Evolutionary conservation across 2,113 vertebrate genomes (phyloP), one percentile per base, ranked within the genome.

Genomic region (Gnathonemus echidnorhynchus): DNA sequence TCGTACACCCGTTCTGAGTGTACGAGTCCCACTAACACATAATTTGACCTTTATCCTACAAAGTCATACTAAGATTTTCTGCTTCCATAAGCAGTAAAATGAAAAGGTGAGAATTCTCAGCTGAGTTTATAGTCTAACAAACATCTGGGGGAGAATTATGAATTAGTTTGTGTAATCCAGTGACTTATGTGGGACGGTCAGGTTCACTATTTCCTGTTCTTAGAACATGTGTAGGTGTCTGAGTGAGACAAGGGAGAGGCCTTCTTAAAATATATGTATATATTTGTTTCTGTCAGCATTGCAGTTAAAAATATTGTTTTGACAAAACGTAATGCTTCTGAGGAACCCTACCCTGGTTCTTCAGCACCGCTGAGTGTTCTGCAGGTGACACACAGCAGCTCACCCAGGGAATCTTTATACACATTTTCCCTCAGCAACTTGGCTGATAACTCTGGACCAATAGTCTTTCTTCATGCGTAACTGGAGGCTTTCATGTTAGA

Each of bases 141-240:
- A 7, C 10, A 50, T 31, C n/a, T 86, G 84, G 84, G 84, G 24
- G 3, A 48, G 1, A 86, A 86, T n/a, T 86, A 48, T 50, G 83
- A 86, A 48, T 46, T 49, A 49, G 7, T 49, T 48, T 31, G 84
- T 85, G 45, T 24, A 86, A 49, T n/a, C 4, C 48, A 50, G 42
- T n/a, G 84, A 50, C 21, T 86, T 49, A 86, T 27, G 45, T 15
- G 4, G 48, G 48, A 50, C 13, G 84, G 24, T 50, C 45, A 85
- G 5, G 48, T 50, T 50, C 19, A 49, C 84, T 15, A 27, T 27
- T 50, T 86, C 24, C 9, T 27, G 48, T 50, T 86, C 84, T 49
- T 49, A 86, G 83, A 86, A 86, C 39, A 46, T 27, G 84, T 86
- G 84, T 31, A 86, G 48, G 84, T 86, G 48, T 86, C 24, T 48